Base-by-base conservation (phyloP, 2,888 invertebrate species). In the Chrysopilus asiliformis region DNA sequence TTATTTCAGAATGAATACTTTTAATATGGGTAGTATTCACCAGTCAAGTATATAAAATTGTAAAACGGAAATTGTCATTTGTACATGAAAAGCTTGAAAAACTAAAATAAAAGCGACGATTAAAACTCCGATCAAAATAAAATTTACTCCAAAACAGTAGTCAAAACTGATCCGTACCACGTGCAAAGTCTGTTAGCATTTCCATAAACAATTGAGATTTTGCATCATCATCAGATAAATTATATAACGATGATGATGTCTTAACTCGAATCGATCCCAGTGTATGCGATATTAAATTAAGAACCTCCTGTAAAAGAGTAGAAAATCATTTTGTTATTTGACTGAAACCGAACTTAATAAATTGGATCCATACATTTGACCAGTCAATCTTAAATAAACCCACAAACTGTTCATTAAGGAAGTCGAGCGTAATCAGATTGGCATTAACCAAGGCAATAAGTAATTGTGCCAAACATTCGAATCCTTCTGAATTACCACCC, bases 361-460 rank as follows among this genome's bases (percentile, higher is more conserved):
- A 22, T 22, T 22, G 7, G 10, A 8, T 22, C 22, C 7, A 22
- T 22, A 73, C 74, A 59, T 68, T 65, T 1, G 71, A 57, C 79
- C 79, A 81, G 40, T 78, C 75, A 44, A 71, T 68, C 46, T 74
- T 68, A 39, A 79, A 78, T 10, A 82, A 68, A 2, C 74, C 71
- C 24, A 79, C 59, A 47, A 78, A 77, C 47, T 79, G 74, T 32
- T 73, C 69, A 45, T 77, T 77, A 8, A 82, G 54, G 2, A 67
- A 64, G 30, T 76, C 73, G 12, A 74, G 65, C 4, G 62, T 68
- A 41, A 82, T 50, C 33, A 79, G 65, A 15, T 70, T 56, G 29
- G 69, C 60, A 6, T 65, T 61, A 33, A 81, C 53, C 50, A 81
- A 43, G 39, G 58, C 60, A 36, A 66, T 55, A 2, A 74, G 44